A percentile compares a stretch with the other conserved stretches of the same genome.
phyloP scores from a whole-genome alignment of 2,888 invertebrate species.

The Amiota mariae region DNA sequence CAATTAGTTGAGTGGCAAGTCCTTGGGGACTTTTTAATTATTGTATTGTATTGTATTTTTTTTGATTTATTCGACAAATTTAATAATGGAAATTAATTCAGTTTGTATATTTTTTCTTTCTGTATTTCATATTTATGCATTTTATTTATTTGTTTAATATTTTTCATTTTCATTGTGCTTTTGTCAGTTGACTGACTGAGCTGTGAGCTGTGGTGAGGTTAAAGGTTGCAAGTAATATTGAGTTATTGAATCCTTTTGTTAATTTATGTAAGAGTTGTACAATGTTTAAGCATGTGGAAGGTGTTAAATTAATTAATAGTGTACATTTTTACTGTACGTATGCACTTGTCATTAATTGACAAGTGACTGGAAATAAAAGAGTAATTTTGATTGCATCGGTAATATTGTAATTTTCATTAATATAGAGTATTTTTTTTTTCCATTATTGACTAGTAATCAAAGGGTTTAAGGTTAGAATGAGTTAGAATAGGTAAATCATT shows the following conservation, averaged over 20 bases:
- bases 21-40: constrained; percentile 57
- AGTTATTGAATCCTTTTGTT: constrained; percentile 17
- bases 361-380: too few relatives aligned
- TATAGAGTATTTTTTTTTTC: too few relatives aligned
- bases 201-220: background rate
- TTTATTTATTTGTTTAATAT: constrained; percentile 31
- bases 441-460: too few relatives aligned
- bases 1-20: constrained; percentile 52
- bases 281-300: constrained; percentile 16
- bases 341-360: too few relatives aligned
- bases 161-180: constrained; percentile 39
- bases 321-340: too few relatives aligned
- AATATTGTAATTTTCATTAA: too few relatives aligned
- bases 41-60: constrained; percentile 48
- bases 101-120: constrained; percentile 15
- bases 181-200: constrained; percentile 22
- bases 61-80: constrained; percentile 53
- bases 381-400: too few relatives aligned
- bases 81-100: constrained; percentile 61
- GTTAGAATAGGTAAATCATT: too few relatives aligned
- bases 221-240: background rate
- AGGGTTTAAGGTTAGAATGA: too few relatives aligned
- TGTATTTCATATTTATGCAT: constrained; percentile 9
- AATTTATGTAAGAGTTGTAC: background rate
- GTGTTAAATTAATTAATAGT: constrained; percentile 5